These are phyloP conservation scores for Melinaea marsaeus DNA, from an alignment of 2,888 invertebrate genomes.

Conservation along the genomic window DNA sequence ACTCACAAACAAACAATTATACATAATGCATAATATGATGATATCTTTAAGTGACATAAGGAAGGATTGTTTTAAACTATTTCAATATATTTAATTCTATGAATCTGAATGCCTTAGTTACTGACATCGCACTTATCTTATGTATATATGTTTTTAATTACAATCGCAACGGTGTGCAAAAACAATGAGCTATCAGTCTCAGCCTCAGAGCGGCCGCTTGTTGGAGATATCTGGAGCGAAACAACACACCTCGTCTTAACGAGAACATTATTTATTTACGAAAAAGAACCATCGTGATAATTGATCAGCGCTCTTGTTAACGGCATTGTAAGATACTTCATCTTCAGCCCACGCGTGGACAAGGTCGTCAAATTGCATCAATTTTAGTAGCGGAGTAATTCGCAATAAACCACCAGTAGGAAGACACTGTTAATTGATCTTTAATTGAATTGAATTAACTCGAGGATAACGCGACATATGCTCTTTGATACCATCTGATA, in stretches of 20 bases:
- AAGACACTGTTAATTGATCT: conserved; percentile 38
- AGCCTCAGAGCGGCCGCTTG: neutral
- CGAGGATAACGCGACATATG: conserved; percentile 26
- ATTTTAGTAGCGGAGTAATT: conserved; percentile 26
- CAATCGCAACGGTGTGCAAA: conserved; percentile 23
- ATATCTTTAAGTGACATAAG: no score
- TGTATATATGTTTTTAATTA: conserved; percentile 23
- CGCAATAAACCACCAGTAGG: conserved; percentile 25
- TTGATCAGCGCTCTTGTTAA: no score
- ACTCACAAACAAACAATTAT: no score
- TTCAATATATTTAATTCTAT: neutral
- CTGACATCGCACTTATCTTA: conserved; percentile 5
- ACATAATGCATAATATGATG: no score
- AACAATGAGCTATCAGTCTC: conserved; percentile 24
- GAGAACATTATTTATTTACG: no score
- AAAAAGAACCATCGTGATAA: no score
- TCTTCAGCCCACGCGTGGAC: conserved; percentile 13
- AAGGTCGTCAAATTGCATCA: conserved; percentile 24
- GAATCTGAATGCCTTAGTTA: neutral
- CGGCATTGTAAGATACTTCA: neutral
- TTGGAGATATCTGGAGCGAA: neutral
- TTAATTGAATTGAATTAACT: conserved; percentile 43
- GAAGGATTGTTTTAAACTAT: no score
- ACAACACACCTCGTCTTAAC: neutral
- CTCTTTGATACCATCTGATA: conserved; percentile 28